Evolutionary conservation across 2,888 invertebrate genomes (phyloP).

Genomic region (Opisthograptis luteolata): DNA sequence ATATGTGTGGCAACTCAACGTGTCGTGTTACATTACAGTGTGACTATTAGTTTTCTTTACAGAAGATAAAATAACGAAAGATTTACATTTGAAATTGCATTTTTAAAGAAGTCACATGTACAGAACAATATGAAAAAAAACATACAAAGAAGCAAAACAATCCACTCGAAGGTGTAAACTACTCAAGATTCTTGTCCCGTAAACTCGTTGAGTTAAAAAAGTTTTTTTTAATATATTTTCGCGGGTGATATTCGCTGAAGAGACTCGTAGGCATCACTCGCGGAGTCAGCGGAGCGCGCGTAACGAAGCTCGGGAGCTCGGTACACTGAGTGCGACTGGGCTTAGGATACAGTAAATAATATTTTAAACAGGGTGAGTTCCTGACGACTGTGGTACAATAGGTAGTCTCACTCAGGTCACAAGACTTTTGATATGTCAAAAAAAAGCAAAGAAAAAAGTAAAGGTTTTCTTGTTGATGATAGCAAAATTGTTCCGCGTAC

Average conservation of each 20-base stretch:
- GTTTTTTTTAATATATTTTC: conserved; percentile 70
- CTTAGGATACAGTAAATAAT: conserved; percentile 24
- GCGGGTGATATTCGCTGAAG: conserved; percentile 69
- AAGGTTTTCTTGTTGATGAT: neutral
- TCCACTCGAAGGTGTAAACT: conserved; percentile 46
- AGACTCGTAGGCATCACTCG: conserved; percentile 74
- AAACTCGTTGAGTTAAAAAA: conserved; percentile 67
- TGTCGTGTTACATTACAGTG: too few species aligned
- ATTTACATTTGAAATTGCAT: too few species aligned
- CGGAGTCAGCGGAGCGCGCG: conserved; percentile 69
- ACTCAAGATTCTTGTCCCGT: conserved; percentile 51
- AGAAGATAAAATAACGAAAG: too few species aligned
- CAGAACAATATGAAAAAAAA: neutral
- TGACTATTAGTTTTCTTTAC: too few species aligned
- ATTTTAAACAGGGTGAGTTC: too few species aligned
- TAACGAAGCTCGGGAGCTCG: conserved; percentile 69
- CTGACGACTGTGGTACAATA: too few species aligned
- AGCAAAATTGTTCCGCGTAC: too few species aligned
- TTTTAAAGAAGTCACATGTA: neutral
- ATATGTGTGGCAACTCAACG: too few species aligned
- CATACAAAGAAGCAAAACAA: conserved; percentile 36
- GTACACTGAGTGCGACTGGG: conserved; percentile 29
- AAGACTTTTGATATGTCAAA: too few species aligned
- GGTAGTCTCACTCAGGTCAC: too few species aligned
- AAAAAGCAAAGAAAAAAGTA: neutral